A percentile compares a stretch with the other conserved stretches of the same genome.
Conservation (phyloP, 2,888 invertebrate genomes). For the Epistrophella euchroma region DNA sequence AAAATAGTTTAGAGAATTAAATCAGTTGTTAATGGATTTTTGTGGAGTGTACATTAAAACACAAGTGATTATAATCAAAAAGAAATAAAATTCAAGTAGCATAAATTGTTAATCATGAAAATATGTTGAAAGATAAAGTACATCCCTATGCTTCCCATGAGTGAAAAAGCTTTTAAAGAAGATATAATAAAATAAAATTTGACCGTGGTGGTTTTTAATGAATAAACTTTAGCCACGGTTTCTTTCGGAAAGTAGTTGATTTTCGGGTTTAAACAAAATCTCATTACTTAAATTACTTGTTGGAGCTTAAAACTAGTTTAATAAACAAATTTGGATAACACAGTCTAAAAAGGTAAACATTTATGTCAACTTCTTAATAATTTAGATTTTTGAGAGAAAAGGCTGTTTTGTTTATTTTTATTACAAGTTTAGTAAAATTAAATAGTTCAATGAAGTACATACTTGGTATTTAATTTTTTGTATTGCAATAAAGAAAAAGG, state of each 20-base stretch:
- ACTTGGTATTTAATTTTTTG: too few species aligned
- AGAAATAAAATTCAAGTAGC: neutral
- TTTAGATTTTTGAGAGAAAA: too few species aligned
- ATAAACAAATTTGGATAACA: neutral
- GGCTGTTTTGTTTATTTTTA: too few species aligned
- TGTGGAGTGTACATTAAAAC: conserved; percentile 1
- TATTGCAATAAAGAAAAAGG: too few species aligned
- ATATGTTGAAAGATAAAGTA: conserved; percentile 7
- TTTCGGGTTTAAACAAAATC: too few species aligned
- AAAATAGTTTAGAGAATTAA: conserved; percentile 5
- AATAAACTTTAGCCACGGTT: neutral
- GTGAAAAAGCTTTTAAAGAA: neutral
- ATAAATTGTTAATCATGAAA: conserved; percentile 3
- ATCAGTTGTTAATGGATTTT: conserved; percentile 24
- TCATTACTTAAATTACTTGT: too few species aligned
- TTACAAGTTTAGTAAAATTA: too few species aligned
- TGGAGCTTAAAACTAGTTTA: neutral
- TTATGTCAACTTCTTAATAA: too few species aligned
- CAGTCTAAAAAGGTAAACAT: too few species aligned
- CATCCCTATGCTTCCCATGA: neutral
- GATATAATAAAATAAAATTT: neutral
- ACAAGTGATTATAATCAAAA: neutral
- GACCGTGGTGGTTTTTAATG: neutral
- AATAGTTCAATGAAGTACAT: too few species aligned
- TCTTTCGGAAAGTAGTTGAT: neutral